A percentile compares a stretch with the other conserved stretches of the same genome.
phyloP scores from a whole-genome alignment of 2,888 invertebrate genomes.

The Parascotia fuliginaria region DNA sequence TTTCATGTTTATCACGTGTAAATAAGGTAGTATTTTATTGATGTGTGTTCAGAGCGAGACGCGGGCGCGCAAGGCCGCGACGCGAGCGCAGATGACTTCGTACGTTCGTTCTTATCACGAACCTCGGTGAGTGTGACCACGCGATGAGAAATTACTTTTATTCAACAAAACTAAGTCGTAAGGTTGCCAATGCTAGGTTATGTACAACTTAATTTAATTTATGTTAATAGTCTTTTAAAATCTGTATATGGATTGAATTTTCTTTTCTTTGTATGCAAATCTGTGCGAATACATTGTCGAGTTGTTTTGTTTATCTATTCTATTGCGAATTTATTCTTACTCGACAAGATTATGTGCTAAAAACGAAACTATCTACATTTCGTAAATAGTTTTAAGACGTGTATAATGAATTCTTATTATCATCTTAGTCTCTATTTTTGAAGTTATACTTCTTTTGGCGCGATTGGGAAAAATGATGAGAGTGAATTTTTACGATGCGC shows the following conservation, averaged over 20 bases:
- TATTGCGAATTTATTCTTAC: too few species aligned
- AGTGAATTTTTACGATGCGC: too few species aligned
- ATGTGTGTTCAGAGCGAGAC: conserved; percentile 36
- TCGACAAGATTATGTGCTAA: too few species aligned
- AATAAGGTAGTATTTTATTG: conserved; percentile 24
- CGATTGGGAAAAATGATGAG: too few species aligned
- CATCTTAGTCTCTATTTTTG: too few species aligned
- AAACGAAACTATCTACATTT: too few species aligned
- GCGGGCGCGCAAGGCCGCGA: conserved; percentile 69
- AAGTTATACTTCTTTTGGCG: too few species aligned
- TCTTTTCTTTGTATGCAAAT: not conserved
- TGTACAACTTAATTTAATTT: not conserved
- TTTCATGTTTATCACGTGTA: conserved; percentile 22
- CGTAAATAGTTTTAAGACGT: too few species aligned
- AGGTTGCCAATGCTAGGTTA: conserved; percentile 16
- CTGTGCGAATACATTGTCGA: not conserved
- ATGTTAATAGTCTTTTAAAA: conserved; percentile 16
- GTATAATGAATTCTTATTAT: too few species aligned
- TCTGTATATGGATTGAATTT: conserved; percentile 8
- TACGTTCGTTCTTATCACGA: conserved; percentile 69
- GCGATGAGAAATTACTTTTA: conserved; percentile 34
- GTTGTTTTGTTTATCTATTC: not conserved
- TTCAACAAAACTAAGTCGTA: conserved; percentile 21
- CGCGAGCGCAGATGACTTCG: conserved; percentile 70
- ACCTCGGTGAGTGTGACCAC: conserved; percentile 46